Evolutionary conservation across 2,797 vertebrate species (phyloP).

Genomic region (Crocodylus rhombifer): DNA sequence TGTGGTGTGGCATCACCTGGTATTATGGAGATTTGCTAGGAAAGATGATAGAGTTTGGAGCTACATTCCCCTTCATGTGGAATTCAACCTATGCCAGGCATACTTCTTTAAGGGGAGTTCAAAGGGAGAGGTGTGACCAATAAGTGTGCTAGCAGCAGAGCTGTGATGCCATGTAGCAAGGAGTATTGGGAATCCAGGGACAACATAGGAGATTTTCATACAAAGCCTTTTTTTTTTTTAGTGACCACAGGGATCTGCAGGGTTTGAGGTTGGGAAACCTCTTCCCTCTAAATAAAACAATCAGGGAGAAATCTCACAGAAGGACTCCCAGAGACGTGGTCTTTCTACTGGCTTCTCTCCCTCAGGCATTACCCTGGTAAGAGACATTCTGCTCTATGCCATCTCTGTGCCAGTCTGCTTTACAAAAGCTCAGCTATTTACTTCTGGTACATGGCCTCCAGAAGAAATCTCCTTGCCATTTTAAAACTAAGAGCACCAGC

Average conservation of each 20-base stretch:
- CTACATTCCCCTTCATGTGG: neutral
- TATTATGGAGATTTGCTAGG: neutral
- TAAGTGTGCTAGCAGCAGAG: neutral
- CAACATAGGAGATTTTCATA: neutral
- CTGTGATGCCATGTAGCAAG: neutral
- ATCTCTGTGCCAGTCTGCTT: too few relatives aligned
- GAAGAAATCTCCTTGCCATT: neutral
- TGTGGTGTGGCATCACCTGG: neutral
- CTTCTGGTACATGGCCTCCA: neutral
- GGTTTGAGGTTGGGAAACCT: neutral
- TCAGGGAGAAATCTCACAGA: neutral
- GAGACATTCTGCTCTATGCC: neutral
- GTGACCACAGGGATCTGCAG: neutral
- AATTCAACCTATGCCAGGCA: neutral
- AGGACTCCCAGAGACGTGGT: neutral
- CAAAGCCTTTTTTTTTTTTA: neutral
- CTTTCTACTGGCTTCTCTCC: neutral
- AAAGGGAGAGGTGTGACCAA: neutral
- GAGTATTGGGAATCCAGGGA: neutral
- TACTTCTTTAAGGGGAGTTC: neutral
- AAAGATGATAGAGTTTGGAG: neutral
- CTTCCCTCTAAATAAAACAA: neutral
- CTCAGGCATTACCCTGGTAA: neutral
- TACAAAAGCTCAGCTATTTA: neutral
- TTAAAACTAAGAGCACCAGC: neutral